A percentile compares a stretch with the other conserved stretches of the same genome.
phyloP scores from a whole-genome alignment of 2,797 vertebrate genomes.

The Mormyrops boulengeri region DNA sequence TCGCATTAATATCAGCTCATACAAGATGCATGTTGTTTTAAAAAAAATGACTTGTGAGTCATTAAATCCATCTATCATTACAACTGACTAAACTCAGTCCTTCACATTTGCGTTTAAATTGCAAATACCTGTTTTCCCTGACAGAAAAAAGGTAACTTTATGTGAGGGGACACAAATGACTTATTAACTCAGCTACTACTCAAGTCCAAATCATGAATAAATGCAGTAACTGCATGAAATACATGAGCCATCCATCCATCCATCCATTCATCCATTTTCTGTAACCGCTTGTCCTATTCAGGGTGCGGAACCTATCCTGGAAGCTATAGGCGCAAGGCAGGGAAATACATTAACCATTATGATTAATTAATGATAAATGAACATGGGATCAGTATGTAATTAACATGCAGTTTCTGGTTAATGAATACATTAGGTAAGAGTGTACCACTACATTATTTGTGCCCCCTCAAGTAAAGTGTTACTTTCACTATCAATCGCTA shows the following conservation, averaged over 20 bases:
- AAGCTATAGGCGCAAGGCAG: background rate
- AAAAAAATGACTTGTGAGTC: background rate
- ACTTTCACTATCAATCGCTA: background rate
- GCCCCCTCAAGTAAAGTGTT: background rate
- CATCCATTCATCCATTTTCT: background rate
- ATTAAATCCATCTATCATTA: background rate
- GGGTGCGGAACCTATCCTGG: background rate
- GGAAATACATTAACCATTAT: background rate
- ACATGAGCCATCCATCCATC: background rate
- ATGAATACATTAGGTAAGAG: background rate
- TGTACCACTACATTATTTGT: background rate
- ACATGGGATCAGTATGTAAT: background rate
- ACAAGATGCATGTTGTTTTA: background rate
- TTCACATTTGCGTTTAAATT: background rate
- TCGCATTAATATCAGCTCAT: background rate
- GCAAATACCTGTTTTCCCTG: background rate
- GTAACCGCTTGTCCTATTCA: background rate
- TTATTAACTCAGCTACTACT: background rate
- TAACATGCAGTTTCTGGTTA: background rate
- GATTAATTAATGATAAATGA: background rate
- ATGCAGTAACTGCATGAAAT: background rate
- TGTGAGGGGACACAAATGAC: background rate
- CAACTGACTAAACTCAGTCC: background rate
- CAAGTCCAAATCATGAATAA: background rate
- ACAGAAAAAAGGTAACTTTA: background rate